A percentile compares a stretch with the other conserved stretches of the same genome.
Conservation (phyloP, 1,140 invertebrate genomes). For the Plectrocnemia conspersa region DNA sequence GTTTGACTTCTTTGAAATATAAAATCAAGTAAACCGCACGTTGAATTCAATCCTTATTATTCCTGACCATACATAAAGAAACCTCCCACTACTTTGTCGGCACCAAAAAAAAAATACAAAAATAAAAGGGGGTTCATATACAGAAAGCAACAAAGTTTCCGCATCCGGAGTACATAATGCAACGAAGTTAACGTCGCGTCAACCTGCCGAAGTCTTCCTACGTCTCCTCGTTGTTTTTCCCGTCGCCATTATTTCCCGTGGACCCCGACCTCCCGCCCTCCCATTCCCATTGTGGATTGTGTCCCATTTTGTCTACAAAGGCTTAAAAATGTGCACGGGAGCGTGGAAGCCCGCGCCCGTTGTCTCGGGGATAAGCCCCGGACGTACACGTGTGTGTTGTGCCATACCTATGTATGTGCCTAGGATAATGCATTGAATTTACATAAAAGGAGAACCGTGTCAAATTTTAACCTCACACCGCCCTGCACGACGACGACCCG, state of each 20-base stretch:
- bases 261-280: neutral
- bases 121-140: too few species aligned
- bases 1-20: too few species aligned
- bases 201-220: neutral
- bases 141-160: neutral
- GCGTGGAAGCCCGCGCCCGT: slow-evolving; percentile 18
- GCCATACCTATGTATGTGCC: too few species aligned
- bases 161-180: neutral
- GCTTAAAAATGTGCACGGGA: slow-evolving; percentile 23
- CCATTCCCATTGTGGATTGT: too few species aligned
- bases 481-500: neutral
- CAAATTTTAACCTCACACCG: slow-evolving; percentile 33
- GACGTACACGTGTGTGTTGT: slow-evolving; percentile 2
- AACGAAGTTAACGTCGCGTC: neutral
- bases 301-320: slow-evolving; percentile 23
- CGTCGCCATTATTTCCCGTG: neutral
- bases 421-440: slow-evolving; percentile 31
- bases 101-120: too few species aligned
- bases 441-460: slow-evolving; percentile 36
- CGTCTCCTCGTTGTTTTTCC: neutral
- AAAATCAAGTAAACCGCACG: too few species aligned
- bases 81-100: too few species aligned
- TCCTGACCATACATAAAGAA: too few species aligned
- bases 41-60: too few species aligned
- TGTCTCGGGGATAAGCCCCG: slow-evolving; percentile 21